phyloP scores from a whole-genome alignment of 2,113 vertebrate genomes.

The Atrichornis clamosus region DNA sequence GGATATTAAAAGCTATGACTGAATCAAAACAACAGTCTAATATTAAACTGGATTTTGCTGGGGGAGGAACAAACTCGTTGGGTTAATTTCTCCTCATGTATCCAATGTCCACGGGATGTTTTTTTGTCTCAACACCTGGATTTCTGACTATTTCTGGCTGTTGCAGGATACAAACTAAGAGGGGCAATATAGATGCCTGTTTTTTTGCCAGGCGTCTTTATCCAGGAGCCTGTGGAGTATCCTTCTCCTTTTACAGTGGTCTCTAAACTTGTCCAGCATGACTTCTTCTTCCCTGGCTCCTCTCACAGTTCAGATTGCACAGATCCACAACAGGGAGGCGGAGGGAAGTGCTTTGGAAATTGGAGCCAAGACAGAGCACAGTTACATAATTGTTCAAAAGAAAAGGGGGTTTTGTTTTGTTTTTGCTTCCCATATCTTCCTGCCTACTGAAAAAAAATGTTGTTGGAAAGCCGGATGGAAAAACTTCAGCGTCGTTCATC shows the following conservation, averaged over 20 bases:
- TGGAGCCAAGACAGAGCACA: neutral
- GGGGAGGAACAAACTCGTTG: neutral
- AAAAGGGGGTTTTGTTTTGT: neutral
- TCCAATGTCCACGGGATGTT: neutral
- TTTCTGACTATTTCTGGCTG: neutral
- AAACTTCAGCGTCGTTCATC: constrained; percentile 2
- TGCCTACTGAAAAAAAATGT: constrained; percentile 26
- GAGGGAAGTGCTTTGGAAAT: neutral
- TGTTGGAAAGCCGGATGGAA: constrained; percentile 58
- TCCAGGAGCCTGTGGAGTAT: neutral
- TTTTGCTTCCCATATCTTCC: constrained; percentile 3
- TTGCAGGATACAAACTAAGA: neutral
- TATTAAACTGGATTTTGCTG: constrained; percentile 37
- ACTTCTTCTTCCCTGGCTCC: neutral
- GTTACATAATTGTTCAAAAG: constrained; percentile 53
- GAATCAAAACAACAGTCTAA: constrained; percentile 44
- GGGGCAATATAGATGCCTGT: too few relatives aligned
- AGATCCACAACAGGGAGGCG: neutral
- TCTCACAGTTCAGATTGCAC: neutral
- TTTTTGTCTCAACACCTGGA: neutral
- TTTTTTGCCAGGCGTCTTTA: neutral
- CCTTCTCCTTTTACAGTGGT: neutral
- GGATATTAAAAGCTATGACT: constrained; percentile 63
- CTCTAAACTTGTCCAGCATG: neutral
- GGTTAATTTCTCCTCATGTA: neutral